These are phyloP conservation scores for Chironomus riparius DNA, from an alignment of 2,888 invertebrate species.

Conservation along the genomic window DNA sequence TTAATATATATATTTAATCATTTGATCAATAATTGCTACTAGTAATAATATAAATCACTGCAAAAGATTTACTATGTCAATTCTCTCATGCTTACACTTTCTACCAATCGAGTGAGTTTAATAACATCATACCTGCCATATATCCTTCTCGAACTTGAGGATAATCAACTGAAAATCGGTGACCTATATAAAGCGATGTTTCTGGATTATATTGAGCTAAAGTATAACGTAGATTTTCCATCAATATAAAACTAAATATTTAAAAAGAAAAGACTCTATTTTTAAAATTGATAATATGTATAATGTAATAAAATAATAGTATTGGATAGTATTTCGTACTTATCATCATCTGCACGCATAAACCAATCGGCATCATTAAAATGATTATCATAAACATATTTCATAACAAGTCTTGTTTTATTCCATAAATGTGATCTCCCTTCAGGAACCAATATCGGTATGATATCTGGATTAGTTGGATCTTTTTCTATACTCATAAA, in stretches of 20 bases:
- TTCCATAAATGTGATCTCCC: constrained; percentile 95
- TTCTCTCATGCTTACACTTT: too few species aligned
- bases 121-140: background rate
- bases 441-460: constrained; percentile 65
- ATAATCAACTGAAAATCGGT: constrained; percentile 53
- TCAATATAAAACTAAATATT: constrained; percentile 69
- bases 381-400: constrained; percentile 76
- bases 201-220: constrained; percentile 62
- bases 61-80: too few species aligned
- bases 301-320: too few species aligned
- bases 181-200: constrained; percentile 81
- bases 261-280: too few species aligned
- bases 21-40: too few species aligned
- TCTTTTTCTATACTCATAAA: constrained; percentile 72
- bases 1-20: too few species aligned
- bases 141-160: constrained; percentile 44
- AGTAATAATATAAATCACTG: too few species aligned
- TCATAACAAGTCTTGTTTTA: constrained; percentile 91
- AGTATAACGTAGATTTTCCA: constrained; percentile 91
- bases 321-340: constrained; percentile 53
- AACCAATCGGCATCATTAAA: constrained; percentile 90
- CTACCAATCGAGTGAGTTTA: too few species aligned
- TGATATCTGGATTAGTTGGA: constrained; percentile 61
- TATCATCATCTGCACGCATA: constrained; percentile 96
- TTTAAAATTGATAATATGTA: too few species aligned